Evolutionary conservation across 2,797 vertebrate genomes (phyloP).

Genomic region (Myripristis jacobus): DNA sequence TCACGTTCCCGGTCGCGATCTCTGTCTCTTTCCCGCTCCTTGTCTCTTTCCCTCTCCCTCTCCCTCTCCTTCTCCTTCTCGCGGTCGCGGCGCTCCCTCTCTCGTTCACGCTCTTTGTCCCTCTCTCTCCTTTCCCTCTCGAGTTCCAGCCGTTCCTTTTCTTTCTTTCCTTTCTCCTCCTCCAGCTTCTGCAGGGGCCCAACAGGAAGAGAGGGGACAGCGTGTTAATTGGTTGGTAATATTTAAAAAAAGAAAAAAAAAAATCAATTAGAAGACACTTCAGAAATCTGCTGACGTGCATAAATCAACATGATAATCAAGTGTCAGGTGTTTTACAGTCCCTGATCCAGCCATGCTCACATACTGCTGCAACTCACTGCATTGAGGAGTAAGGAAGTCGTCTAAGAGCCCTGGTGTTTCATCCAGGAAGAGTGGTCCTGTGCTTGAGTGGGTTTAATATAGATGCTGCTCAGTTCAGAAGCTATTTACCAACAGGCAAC

Average conservation of each 20-base stretch:
- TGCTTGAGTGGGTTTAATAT: conserved; percentile 82
- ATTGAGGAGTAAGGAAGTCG: conserved; percentile 66
- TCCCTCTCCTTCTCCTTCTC: conserved; percentile 90
- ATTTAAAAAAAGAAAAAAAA: not conserved
- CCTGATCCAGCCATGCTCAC: conserved; percentile 68
- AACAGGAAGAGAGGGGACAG: conserved; percentile 49
- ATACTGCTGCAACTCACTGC: conserved; percentile 72
- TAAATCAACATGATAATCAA: conserved; percentile 52
- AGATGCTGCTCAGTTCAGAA: conserved; percentile 53
- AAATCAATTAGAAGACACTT: not conserved
- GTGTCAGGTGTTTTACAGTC: conserved; percentile 51
- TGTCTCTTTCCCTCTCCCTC: conserved; percentile 80
- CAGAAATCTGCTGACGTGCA: conserved; percentile 49
- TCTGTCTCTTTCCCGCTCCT: conserved; percentile 89
- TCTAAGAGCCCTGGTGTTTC: conserved; percentile 60
- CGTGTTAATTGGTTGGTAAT: conserved; percentile 34
- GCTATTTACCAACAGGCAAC: conserved; percentile 46
- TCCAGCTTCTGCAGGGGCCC: conserved; percentile 95
- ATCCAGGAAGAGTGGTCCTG: conserved; percentile 57
- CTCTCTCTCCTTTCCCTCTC: conserved; percentile 94
- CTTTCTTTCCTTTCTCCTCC: conserved; percentile 97
- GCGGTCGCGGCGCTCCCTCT: conserved; percentile 90
- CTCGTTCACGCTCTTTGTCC: conserved; percentile 91
- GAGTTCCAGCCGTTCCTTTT: conserved; percentile 94
- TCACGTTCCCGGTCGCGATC: conserved; percentile 75